Base-by-base conservation (phyloP, 2,113 vertebrate genomes). In the Muscicapa adusta region DNA sequence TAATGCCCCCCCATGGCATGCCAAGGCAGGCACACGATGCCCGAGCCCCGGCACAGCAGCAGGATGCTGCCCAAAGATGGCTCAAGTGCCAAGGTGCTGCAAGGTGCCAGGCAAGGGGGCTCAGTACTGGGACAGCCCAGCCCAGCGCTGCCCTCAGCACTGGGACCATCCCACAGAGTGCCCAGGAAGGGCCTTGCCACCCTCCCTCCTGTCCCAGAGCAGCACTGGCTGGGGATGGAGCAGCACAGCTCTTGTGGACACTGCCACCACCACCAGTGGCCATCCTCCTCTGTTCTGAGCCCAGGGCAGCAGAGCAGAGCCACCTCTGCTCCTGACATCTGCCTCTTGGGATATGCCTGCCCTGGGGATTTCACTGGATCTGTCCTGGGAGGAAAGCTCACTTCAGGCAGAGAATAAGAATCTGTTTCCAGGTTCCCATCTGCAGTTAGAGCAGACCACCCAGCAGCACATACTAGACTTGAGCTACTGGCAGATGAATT, bases 1-100 rank as follows among this genome's bases (percentile, higher is more conserved):
- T 11, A 2, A 10, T 33, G 29, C 36, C 34, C 45, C 18, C 45
- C 11, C 0, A 0, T 0, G 0, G n/a, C 3, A 1, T 10, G 60
- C 67, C 75, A 86, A 66, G 62, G 56, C 19, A 0, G 54, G 66
- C 80, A 56, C 9, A 1, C 9, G 1, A 31, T 25, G 58, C 68
- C 31, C 23, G 1, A 54, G 28, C 20, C 25, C 33, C 0, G 0
- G 53, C 61, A 17, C 2, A 1, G 70, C n/a, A 43, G 65, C 20
- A 65, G 10, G 26, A 74, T 0, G 2, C 20, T 66, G 31, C 33
- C 71, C 63, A 40, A 36, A 34, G 40, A 63, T 0, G 2, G 42
- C 36, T 61, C 65, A 40, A 2, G 0, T 2, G 5, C 36, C 16
- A 2, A 82, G 56, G 34, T 43, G 50, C 45, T 18, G 25, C 18